Conservation (phyloP, 2,888 invertebrate genomes). For the Cerceris ruficornis region DNA sequence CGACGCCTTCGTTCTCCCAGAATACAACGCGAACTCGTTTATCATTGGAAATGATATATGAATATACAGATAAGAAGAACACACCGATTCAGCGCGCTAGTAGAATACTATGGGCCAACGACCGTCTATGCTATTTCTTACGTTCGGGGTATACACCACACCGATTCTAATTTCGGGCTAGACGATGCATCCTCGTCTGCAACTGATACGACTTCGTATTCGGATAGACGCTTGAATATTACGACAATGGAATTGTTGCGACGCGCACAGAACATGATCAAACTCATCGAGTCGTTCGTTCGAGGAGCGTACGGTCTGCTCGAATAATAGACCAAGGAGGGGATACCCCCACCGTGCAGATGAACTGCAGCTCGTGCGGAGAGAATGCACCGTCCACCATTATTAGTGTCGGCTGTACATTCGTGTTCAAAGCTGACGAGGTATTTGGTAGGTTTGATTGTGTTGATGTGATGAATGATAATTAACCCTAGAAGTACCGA, state of each 20-base stretch:
- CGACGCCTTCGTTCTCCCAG: conserved; percentile 8
- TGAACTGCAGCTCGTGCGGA: too few species aligned
- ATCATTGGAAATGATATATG: conserved; percentile 26
- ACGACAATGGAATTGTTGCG: conserved; percentile 3
- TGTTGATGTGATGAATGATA: too few species aligned
- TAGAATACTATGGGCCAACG: conserved; percentile 4
- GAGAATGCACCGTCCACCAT: too few species aligned
- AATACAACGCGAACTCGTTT: conserved; percentile 35
- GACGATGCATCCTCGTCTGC: background rate
- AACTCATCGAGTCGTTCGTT: background rate
- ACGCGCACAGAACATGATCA: background rate
- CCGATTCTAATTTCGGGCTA: background rate
- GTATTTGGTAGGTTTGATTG: too few species aligned
- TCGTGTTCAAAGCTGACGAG: too few species aligned
- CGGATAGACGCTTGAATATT: background rate
- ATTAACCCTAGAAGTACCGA: too few species aligned
- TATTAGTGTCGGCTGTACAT: too few species aligned
- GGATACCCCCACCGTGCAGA: too few species aligned
- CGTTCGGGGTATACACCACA: too few species aligned
- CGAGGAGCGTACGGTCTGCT: background rate
- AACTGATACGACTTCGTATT: background rate
- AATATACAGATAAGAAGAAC: conserved; percentile 17
- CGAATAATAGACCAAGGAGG: too few species aligned
- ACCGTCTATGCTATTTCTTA: conserved; percentile 4
- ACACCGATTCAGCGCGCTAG: conserved; percentile 1